phyloP scores from a whole-genome alignment of 2,888 invertebrate genomes.

The Eristalis pertinax region DNA sequence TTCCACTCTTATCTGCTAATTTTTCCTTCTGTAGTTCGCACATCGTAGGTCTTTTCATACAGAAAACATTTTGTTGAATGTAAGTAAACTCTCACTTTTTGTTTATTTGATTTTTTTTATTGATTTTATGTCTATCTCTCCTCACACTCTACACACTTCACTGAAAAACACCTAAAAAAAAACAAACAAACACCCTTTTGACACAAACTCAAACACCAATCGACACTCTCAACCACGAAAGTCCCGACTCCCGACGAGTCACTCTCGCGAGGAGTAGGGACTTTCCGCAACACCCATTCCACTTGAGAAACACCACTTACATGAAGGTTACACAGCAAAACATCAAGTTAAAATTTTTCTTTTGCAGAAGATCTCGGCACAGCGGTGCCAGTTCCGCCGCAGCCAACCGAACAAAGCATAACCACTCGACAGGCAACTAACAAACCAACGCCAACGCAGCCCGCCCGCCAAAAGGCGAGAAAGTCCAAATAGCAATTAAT shows the following conservation, averaged over 20 bases:
- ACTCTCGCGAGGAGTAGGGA: not conserved
- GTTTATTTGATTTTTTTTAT: not conserved
- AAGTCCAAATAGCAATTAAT: constrained; percentile 66
- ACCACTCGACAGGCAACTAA: constrained; percentile 39
- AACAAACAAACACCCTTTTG: constrained; percentile 1
- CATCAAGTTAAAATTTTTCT: constrained; percentile 19
- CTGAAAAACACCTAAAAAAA: constrained; percentile 4
- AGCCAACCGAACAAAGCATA: constrained; percentile 23
- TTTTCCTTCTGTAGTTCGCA: not conserved
- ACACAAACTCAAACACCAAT: constrained; percentile 49
- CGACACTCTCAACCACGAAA: not conserved
- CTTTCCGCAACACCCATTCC: not conserved
- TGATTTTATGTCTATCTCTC: constrained; percentile 8
- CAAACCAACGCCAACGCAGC: constrained; percentile 34
- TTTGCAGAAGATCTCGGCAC: constrained; percentile 43
- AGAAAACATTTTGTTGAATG: constrained; percentile 3
- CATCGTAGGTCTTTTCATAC: constrained; percentile 1
- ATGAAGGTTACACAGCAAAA: constrained; percentile 15
- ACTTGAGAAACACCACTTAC: not conserved
- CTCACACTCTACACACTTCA: not conserved
- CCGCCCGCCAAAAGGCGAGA: constrained; percentile 40
- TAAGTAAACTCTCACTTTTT: constrained; percentile 20
- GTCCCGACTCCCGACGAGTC: not conserved
- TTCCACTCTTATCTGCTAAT: no score
- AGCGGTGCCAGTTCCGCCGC: not conserved